Evolutionary conservation across 2,888 invertebrate species (phyloP).

Genomic region (Apodemia duryi): DNA sequence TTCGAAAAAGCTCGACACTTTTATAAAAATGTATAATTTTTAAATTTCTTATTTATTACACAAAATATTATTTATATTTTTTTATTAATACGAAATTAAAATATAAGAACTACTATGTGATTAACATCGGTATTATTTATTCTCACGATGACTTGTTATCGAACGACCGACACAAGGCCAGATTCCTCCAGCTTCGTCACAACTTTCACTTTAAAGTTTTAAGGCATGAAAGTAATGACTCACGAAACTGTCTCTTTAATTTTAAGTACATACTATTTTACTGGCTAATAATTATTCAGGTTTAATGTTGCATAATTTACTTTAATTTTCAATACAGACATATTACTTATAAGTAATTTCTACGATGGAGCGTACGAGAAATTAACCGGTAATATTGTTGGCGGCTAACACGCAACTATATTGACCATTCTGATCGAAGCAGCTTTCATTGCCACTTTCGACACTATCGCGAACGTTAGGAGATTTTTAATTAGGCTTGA

Average conservation of each 20-base stretch:
- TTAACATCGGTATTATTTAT: slow-evolving; percentile 35
- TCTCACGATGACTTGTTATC: slow-evolving; percentile 52
- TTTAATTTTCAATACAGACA: slow-evolving; percentile 7
- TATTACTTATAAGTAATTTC: slow-evolving; percentile 29
- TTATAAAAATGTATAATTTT: too few relatives aligned
- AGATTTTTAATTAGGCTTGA: slow-evolving; percentile 61
- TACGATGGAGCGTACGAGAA: slow-evolving; percentile 36
- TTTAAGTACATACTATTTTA: slow-evolving; percentile 21
- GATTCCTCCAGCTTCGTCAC: slow-evolving; percentile 55
- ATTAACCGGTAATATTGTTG: slow-evolving; percentile 28
- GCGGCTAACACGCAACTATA: slow-evolving; percentile 49
- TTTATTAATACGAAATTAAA: neutral
- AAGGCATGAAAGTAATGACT: slow-evolving; percentile 47
- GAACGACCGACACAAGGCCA: slow-evolving; percentile 59
- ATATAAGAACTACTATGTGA: neutral
- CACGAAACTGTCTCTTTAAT: slow-evolving; percentile 29
- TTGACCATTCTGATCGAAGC: slow-evolving; percentile 60
- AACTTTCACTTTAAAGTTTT: slow-evolving; percentile 74
- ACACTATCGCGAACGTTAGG: slow-evolving; percentile 49
- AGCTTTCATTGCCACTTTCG: slow-evolving; percentile 74
- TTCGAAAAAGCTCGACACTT: neutral
- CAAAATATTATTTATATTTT: too few relatives aligned
- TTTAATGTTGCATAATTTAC: slow-evolving; percentile 29
- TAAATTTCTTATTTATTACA: too few relatives aligned
- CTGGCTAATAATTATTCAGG: slow-evolving; percentile 8